Evolutionary conservation across 2,797 vertebrate genomes (phyloP), one percentile per base, ranked within the genome.

Genomic region (Coregonus ussuriensis): DNA sequence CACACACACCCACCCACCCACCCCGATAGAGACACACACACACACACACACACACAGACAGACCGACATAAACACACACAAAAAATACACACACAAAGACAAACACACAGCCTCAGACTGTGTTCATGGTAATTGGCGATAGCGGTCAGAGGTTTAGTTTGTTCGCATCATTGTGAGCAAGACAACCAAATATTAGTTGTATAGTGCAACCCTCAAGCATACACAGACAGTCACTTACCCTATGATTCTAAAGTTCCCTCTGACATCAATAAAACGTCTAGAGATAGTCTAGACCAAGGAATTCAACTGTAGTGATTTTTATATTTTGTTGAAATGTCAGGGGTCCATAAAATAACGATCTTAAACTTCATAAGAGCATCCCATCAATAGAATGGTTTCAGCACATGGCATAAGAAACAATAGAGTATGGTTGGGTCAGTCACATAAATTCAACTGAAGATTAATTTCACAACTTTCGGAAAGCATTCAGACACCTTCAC

Each of bases 51-150:
- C 3, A 76, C 16, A 53, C 21, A 53, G 47, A 59, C 4, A 77
- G 2, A 68, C 53, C 37, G n/a, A 62, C 31, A 65, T 7, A 78
- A 1, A 71, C 53, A 82, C 14, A 74, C n/a, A 2, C 13, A 71
- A 1, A 73, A n/a, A n/a, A n/a, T n/a, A n/a, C n/a, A 31, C 6
- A 74, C 4, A 21, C 11, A 82, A 53, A 71, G 14, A 74, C 3
- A 77, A 15, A 82, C n/a, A 11, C 73, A 80, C 78, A 82, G 29
- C 79, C 82, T 82, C 3, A 77, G 71, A 73, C 4, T 9, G 66
- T 18, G 76, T 9, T 68, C 35, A 37, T 31, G 52, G 29, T 11
- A n/a, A 31, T 31, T 53, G 21, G 16, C 16, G n/a, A 62, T 7
- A 25, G 29, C 29, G 11, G 29, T 69, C 33, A 9, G 16, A 13